Evolutionary conservation across 2,888 invertebrate species (phyloP).

Genomic region (Ophonus ardosiacus): DNA sequence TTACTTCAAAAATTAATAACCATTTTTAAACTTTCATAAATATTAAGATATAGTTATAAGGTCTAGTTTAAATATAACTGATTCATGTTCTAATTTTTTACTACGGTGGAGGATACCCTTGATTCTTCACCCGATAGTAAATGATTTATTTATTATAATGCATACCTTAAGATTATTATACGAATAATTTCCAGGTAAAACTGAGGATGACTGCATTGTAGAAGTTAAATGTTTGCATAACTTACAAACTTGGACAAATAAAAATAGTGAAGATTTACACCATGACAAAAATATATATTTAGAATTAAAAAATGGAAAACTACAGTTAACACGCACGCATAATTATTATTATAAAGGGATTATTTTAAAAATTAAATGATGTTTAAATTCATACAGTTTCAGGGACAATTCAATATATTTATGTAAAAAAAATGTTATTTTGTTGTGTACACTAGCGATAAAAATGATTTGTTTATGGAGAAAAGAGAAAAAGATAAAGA

Average conservation of each 20-base stretch:
- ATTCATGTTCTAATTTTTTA: too few species aligned
- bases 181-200: conserved; percentile 26
- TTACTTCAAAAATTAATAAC: too few species aligned
- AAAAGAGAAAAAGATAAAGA: not conserved
- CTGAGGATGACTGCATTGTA: conserved; percentile 7
- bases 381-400: conserved; percentile 34
- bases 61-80: too few species aligned
- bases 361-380: not conserved
- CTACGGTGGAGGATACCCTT: too few species aligned
- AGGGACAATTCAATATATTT: too few species aligned
- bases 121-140: not conserved
- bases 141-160: not conserved
- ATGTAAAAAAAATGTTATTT: too few species aligned
- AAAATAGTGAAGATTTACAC: too few species aligned
- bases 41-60: too few species aligned
- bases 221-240: not conserved
- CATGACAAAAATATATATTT: too few species aligned
- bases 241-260: too few species aligned
- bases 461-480: not conserved
- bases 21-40: too few species aligned
- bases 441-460: too few species aligned
- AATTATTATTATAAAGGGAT: not conserved
- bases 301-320: conserved; percentile 46
- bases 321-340: not conserved
- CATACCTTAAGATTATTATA: not conserved